Conservation (phyloP, 2,888 invertebrate genomes). For the Empis stercorea region DNA sequence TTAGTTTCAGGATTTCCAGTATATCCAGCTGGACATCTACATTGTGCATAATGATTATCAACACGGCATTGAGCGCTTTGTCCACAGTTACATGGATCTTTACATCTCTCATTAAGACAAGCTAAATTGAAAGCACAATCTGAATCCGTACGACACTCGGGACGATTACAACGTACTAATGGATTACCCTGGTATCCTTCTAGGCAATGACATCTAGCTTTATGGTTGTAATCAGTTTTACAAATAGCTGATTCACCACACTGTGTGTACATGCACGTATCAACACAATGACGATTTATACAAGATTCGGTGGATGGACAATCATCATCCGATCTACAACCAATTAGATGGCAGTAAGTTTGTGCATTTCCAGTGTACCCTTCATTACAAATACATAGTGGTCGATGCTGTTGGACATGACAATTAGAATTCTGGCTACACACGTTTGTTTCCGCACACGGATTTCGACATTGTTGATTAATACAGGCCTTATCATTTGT, state of each 20-base stretch:
- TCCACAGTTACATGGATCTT: constrained; percentile 78
- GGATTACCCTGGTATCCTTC: constrained; percentile 68
- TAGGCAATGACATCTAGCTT: constrained; percentile 65
- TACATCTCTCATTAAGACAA: constrained; percentile 64
- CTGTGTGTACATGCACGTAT: constrained; percentile 65
- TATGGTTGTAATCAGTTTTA: constrained; percentile 60
- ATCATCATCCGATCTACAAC: constrained; percentile 74
- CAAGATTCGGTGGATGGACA: constrained; percentile 73
- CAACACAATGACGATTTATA: constrained; percentile 64
- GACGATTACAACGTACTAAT: constrained; percentile 58
- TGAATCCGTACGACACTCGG: constrained; percentile 60
- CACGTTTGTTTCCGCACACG: constrained; percentile 51
- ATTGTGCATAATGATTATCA: constrained; percentile 59
- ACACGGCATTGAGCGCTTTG: constrained; percentile 62
- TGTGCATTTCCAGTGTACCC: constrained; percentile 74
- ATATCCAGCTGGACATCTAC: constrained; percentile 72
- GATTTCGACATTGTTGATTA: constrained; percentile 58
- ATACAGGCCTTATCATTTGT: constrained; percentile 72
- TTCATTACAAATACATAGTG: constrained; percentile 68
- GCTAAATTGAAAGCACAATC: constrained; percentile 70
- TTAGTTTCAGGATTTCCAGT: constrained; percentile 59
- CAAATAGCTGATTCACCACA: constrained; percentile 74
- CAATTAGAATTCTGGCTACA: constrained; percentile 72
- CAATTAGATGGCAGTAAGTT: constrained; percentile 62
- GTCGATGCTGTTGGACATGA: constrained; percentile 62